Base-by-base conservation (phyloP, 2,888 invertebrate genomes). In the Thereva nobilitata region DNA sequence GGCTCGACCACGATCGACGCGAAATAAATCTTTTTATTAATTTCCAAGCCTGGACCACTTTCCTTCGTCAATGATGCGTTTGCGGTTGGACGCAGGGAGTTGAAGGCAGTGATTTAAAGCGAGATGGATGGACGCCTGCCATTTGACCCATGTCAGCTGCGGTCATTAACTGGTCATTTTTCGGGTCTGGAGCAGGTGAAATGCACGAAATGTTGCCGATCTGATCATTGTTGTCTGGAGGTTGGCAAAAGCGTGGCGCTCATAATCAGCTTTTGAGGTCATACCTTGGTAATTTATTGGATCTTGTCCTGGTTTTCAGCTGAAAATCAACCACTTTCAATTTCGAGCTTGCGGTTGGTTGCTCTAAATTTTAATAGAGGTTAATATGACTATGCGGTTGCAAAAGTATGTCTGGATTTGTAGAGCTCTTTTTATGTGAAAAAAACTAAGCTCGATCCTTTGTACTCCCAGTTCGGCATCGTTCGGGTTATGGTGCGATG, bases 21-120 rank as follows among this genome's bases (percentile, higher is more conserved):
- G 64, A 59, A 57, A 67, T 69, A 69, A 69, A 69, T 69, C 69
- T 67, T 67, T 67, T 69, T 69, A 69, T 67, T 69, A 67, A 69
- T 67, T 69, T 59, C 55, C 65, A 47, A 54, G 54, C 5, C 53
- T 64, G 61, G 61, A 61, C 50, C 50, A 61, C 23, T 50, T 61
- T 50, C 50, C 47, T 47, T 50, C 42, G 23, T 61, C 41, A 42
- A 57, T 61, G 61, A 61, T 61, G 61, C 49, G 61, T 61, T 61
- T 61, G 61, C 61, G 61, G 61, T 61, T 47, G 9, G 8, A 49
- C 38, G 38, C 61, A 38, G 61, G 45, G 40, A 61, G 50, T 61
- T 49, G 50, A 40, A 41, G 41, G n/a, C 50, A 38, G 34, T 61
- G 61, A 61, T 61, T 61, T 61, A 61, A 41, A 50, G 61, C 49